Conservation (phyloP, 2,797 vertebrate species). For the Anniella stebbinsi region DNA sequence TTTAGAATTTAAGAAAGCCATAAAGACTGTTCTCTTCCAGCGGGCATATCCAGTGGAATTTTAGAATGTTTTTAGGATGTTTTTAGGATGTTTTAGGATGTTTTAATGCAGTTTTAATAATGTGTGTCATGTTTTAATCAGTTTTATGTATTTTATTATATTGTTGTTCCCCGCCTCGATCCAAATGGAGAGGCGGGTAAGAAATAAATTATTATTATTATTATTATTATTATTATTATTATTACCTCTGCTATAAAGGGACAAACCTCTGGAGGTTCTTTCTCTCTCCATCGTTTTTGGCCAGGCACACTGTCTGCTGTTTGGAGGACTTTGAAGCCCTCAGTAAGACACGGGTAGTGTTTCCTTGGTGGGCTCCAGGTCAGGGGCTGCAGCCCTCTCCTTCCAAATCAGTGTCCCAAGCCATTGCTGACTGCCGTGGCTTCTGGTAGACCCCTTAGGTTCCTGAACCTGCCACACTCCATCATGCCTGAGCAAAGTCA, state of each 20-base stretch:
- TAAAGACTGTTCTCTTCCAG: too few species aligned
- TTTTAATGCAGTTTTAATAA: too few species aligned
- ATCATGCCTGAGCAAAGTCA: neutral
- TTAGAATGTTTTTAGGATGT: too few species aligned
- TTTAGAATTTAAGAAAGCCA: too few species aligned
- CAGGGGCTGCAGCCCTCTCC: neutral
- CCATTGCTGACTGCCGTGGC: neutral
- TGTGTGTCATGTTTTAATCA: too few species aligned
- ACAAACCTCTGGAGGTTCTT: neutral
- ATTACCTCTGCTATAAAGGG: neutral
- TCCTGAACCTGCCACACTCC: neutral
- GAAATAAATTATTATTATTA: too few species aligned
- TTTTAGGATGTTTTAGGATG: too few species aligned
- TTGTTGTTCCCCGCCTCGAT: too few species aligned
- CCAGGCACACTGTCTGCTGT: neutral
- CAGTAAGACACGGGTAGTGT: neutral
- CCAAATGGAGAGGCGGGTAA: too few species aligned
- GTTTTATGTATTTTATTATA: too few species aligned
- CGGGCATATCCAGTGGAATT: too few species aligned
- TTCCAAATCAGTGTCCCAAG: neutral
- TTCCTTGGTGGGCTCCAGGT: neutral
- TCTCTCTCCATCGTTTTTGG: neutral
- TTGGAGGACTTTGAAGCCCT: neutral
- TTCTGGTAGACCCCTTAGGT: neutral
- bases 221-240: too few species aligned